A percentile compares a stretch with the other conserved stretches of the same genome.
phyloP scores from a whole-genome alignment of 1,140 invertebrate genomes.

The Orchesella cincta region DNA sequence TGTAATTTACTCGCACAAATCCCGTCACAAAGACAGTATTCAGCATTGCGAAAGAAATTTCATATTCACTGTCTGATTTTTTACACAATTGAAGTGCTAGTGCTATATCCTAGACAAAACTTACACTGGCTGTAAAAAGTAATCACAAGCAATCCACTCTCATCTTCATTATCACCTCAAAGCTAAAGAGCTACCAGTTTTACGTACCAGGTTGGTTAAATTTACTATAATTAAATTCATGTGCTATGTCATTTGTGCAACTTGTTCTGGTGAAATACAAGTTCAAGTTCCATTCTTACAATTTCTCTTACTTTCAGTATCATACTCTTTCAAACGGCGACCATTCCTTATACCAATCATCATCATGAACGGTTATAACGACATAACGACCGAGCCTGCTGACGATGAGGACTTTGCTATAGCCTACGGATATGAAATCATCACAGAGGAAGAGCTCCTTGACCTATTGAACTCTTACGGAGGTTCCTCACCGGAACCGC shows the following conservation, averaged over 20 bases:
- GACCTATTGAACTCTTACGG: not conserved
- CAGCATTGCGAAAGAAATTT: not conserved
- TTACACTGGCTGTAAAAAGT: constrained; percentile 19
- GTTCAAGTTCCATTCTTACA: not conserved
- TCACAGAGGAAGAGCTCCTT: not conserved
- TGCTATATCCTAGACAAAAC: not conserved
- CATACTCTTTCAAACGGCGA: constrained; percentile 4
- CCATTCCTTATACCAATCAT: constrained; percentile 23
- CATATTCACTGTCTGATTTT: too few species aligned
- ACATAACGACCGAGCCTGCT: not conserved
- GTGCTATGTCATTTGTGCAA: not conserved
- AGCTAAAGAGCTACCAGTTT: not conserved
- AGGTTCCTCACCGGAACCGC: not conserved
- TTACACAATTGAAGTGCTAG: too few species aligned
- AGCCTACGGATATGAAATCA: constrained; percentile 13
- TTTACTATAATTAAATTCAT: not conserved
- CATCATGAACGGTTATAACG: constrained; percentile 20
- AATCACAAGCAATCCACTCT: not conserved
- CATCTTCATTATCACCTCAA: not conserved
- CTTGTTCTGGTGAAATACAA: too few species aligned
- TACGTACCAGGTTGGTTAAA: not conserved
- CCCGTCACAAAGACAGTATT: not conserved
- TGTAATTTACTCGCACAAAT: not conserved
- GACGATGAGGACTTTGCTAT: constrained; percentile 11
- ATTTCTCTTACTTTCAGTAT: not conserved